A percentile compares a stretch with the other conserved stretches of the same genome.
Evolutionary conservation across 2,888 invertebrate genomes (phyloP).

Genomic region (Dione vanillae): DNA sequence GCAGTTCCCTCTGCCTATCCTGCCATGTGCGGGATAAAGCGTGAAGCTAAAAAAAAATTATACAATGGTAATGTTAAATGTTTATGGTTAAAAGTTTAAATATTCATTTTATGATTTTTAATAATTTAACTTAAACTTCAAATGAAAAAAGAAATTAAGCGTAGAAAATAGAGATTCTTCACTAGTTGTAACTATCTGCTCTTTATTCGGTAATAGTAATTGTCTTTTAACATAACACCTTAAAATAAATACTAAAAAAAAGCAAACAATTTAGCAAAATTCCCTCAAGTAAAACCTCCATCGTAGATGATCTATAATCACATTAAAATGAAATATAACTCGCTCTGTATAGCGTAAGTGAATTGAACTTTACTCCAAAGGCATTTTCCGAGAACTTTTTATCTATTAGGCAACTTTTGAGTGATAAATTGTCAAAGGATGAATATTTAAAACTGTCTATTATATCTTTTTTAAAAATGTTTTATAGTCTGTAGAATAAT

Average conservation of each 20-base stretch:
- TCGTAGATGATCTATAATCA: slow-evolving; percentile 3
- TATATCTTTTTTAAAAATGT: neutral
- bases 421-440: slow-evolving; percentile 16
- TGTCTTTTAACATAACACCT: no score
- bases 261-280: neutral
- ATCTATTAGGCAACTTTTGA: slow-evolving; percentile 15
- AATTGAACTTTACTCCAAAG: slow-evolving; percentile 4
- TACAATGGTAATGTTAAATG: no score
- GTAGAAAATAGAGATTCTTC: no score
- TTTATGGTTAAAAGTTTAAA: no score
- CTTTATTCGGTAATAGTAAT: no score
- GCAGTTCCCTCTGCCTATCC: no score
- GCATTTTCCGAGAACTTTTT: neutral
- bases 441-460: neutral
- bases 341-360: slow-evolving; percentile 6
- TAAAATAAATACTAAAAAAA: no score
- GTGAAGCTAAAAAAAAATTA: neutral
- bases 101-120: no score
- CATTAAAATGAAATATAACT: slow-evolving; percentile 14
- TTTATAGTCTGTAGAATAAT: neutral
- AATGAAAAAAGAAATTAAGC: no score
- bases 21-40: no score
- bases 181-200: no score
- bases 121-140: no score
- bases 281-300: neutral